Evolutionary conservation across 1,140 invertebrate genomes (phyloP).

Genomic region (Caenorhabditis remanei): DNA sequence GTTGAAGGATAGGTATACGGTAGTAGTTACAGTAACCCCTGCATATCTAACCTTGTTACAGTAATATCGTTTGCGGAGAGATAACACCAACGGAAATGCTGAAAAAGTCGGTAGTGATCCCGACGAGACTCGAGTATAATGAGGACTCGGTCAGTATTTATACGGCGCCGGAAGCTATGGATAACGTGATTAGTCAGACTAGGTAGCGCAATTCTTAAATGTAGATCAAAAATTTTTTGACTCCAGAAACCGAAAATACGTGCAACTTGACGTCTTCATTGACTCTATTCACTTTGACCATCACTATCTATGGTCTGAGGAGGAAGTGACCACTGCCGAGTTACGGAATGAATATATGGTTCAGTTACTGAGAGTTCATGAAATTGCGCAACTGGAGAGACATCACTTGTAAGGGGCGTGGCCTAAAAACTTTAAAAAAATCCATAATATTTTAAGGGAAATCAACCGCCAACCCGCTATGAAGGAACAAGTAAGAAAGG

Average conservation of each 20-base stretch:
- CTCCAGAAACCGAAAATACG: conserved; percentile 19
- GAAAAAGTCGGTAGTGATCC: neutral
- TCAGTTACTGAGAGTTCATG: conserved; percentile 39
- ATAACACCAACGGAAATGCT: neutral
- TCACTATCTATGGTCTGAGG: conserved; percentile 38
- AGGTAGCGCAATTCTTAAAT: neutral
- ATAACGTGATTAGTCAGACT: conserved; percentile 27
- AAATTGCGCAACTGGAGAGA: conserved; percentile 39
- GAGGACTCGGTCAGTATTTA: conserved; percentile 29
- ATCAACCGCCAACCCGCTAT: neutral
- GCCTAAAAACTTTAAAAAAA: neutral
- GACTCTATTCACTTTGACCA: conserved; percentile 38
- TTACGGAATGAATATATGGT: conserved; percentile 29
- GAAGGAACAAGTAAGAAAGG: conserved; percentile 26
- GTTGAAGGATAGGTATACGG: conserved; percentile 13
- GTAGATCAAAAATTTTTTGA: neutral
- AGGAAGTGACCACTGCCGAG: neutral
- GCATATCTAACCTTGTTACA: neutral
- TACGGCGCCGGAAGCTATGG: conserved; percentile 5
- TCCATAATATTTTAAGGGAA: neutral
- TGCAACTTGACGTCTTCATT: conserved; percentile 37
- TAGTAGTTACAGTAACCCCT: neutral
- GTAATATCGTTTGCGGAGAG: conserved; percentile 21
- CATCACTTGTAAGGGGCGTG: neutral
- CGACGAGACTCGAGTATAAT: conserved; percentile 4